These are phyloP conservation scores for Aphrophora alni DNA, from an alignment of 2,888 invertebrate species.

Conservation along the genomic window DNA sequence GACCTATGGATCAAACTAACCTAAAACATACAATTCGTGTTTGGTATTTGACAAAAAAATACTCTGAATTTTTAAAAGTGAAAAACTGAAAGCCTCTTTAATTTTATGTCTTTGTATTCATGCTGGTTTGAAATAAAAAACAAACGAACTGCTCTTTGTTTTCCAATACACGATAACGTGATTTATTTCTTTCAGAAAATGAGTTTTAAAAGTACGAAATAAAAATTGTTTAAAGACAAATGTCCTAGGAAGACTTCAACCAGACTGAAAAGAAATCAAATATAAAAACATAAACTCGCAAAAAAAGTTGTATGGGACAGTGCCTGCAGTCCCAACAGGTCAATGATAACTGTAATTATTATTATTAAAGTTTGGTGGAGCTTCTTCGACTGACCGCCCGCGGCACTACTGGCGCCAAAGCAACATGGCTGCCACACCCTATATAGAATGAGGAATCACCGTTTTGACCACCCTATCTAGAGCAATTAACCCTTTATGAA, in stretches of 20 bases:
- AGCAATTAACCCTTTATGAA: neutral
- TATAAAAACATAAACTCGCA: neutral
- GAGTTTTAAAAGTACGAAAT: too few relatives aligned
- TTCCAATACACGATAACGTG: too few relatives aligned
- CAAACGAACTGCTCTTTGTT: too few relatives aligned
- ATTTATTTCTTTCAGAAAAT: too few relatives aligned
- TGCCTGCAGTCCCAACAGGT: neutral
- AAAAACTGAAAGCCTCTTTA: too few relatives aligned
- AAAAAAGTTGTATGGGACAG: neutral
- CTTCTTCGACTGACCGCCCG: constrained; percentile 2
- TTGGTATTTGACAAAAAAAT: too few relatives aligned
- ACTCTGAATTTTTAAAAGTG: too few relatives aligned
- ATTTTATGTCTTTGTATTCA: too few relatives aligned
- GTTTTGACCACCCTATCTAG: neutral
- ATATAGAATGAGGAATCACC: neutral
- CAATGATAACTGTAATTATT: constrained; percentile 9
- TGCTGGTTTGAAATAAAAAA: too few relatives aligned
- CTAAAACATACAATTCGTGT: too few relatives aligned
- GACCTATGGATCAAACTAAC: too few relatives aligned
- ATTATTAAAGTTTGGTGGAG: constrained; percentile 9
- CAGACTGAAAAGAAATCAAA: neutral
- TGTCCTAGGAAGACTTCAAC: neutral
- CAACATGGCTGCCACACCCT: constrained; percentile 9
- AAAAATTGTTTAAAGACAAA: neutral
- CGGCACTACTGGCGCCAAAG: constrained; percentile 2